These are phyloP conservation scores for Sitodiplosis mosellana DNA, from an alignment of 1,140 invertebrate species.

Conservation along the genomic window DNA sequence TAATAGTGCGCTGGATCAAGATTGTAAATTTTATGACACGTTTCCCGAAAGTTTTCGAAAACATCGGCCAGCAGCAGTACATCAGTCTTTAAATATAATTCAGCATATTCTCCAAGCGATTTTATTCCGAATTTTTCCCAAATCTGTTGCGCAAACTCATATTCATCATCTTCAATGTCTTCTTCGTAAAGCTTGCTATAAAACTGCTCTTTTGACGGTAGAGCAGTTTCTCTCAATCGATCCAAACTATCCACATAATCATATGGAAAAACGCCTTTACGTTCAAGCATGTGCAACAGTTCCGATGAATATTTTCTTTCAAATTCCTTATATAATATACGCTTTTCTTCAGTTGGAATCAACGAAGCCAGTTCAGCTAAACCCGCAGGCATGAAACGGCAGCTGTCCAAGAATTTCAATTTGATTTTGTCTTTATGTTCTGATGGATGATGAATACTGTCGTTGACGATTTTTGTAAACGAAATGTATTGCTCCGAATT, in stretches of 20 bases:
- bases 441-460: not conserved
- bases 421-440: constrained; percentile 4
- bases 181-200: constrained; percentile 15
- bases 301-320: constrained; percentile 5
- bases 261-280: constrained; percentile 20
- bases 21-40: constrained; percentile 12
- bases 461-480: constrained; percentile 6
- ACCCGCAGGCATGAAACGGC: constrained; percentile 13
- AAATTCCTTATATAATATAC: not conserved
- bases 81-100: constrained; percentile 26
- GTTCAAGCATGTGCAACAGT: constrained; percentile 12
- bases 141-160: constrained; percentile 23
- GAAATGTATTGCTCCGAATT: constrained; percentile 20
- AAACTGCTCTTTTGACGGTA: constrained; percentile 17
- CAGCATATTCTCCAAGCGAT: constrained; percentile 23
- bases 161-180: constrained; percentile 17
- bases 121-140: constrained; percentile 25
- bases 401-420: constrained; percentile 18
- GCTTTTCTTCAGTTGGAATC: not conserved
- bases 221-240: constrained; percentile 14
- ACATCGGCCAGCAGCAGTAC: constrained; percentile 25
- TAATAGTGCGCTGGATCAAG: constrained; percentile 20
- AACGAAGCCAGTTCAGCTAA: constrained; percentile 9
- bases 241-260: constrained; percentile 15
- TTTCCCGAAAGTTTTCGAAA: constrained; percentile 28